These are phyloP conservation scores for Zaprionus davidi DNA, from an alignment of 1,140 invertebrate genomes.

Conservation along the genomic window DNA sequence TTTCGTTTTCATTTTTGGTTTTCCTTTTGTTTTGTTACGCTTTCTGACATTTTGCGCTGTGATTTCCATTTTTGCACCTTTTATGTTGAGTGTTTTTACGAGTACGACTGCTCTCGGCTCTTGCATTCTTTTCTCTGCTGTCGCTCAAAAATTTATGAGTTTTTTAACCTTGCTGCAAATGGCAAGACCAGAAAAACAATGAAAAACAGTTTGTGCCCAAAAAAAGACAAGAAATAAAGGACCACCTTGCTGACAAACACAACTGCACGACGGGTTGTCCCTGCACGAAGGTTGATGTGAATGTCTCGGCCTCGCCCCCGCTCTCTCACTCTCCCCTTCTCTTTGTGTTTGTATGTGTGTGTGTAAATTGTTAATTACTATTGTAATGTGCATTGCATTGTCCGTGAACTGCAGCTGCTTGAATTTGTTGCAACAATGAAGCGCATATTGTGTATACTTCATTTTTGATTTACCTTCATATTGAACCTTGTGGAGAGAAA, in stretches of 20 bases:
- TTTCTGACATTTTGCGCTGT: slow-evolving; percentile 48
- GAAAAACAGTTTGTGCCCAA: slow-evolving; percentile 1
- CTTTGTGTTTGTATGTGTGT: slow-evolving; percentile 8
- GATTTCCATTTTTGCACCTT: slow-evolving; percentile 51
- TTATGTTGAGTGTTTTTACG: slow-evolving; percentile 48
- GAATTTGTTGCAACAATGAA: slow-evolving; percentile 9
- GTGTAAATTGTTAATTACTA: slow-evolving; percentile 49
- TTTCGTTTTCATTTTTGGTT: slow-evolving; percentile 9
- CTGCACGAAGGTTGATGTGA: slow-evolving; percentile 2
- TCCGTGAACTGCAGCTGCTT: slow-evolving; percentile 16
- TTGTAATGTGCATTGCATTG: slow-evolving; percentile 32
- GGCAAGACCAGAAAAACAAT: slow-evolving; percentile 21
- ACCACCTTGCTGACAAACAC: slow-evolving; percentile 27
- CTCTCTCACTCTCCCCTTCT: neutral
- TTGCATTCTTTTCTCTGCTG: slow-evolving; percentile 9
- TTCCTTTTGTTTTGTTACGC: slow-evolving; percentile 33
- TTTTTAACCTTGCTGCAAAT: slow-evolving; percentile 53
- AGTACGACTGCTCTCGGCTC: slow-evolving; percentile 26
- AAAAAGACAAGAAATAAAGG: slow-evolving; percentile 1
- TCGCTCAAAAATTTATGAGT: slow-evolving; percentile 49
- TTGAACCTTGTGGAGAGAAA: neutral
- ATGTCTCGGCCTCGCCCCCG: neutral
- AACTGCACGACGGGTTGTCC: slow-evolving; percentile 24
- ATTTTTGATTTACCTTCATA: neutral
- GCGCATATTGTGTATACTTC: slow-evolving; percentile 1